Percentiles rank a stretch among this genome's conserved stretches.
phyloP scores from a whole-genome alignment of 2,113 vertebrate species.

The Tretioscincus oriximinensis region DNA sequence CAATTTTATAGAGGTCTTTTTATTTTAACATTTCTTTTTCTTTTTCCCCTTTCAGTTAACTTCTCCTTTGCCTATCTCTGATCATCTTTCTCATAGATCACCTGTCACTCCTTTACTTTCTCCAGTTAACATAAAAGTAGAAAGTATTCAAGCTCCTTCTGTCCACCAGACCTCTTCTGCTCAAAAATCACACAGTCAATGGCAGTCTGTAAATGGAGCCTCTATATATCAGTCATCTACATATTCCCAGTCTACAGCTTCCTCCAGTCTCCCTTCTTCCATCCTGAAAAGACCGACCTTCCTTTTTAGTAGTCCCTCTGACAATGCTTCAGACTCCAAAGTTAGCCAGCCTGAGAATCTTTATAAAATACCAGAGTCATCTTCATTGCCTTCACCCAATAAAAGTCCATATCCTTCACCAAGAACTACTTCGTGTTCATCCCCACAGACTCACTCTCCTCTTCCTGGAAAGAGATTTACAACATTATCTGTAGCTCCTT shows the following conservation, averaged over 20 bases:
- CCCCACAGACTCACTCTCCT: conserved; percentile 52
- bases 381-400: background rate
- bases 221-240: conserved; percentile 66
- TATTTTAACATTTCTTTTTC: conserved; percentile 70
- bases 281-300: conserved; percentile 48
- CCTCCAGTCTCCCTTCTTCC: conserved; percentile 42
- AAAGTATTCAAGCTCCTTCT: conserved; percentile 45
- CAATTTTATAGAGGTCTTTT: conserved; percentile 40
- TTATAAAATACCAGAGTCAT: conserved; percentile 36
- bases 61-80: conserved; percentile 73
- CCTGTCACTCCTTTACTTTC: conserved; percentile 72
- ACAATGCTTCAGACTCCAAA: conserved; percentile 25
- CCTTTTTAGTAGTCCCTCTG: conserved; percentile 39
- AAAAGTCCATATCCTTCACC: conserved; percentile 37
- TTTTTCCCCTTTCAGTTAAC: conserved; percentile 73
- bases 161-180: conserved; percentile 63
- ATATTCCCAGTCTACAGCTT: conserved; percentile 60
- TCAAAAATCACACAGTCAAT: conserved; percentile 64
- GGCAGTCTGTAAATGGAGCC: conserved; percentile 60
- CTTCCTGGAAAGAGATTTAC: conserved; percentile 71
- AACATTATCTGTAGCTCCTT: conserved; percentile 76
- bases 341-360: conserved; percentile 36
- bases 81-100: conserved; percentile 74
- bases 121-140: conserved; percentile 73
- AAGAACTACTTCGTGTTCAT: conserved; percentile 64